phyloP scores from a whole-genome alignment of 2,113 vertebrate species.

The Syngnathus scovelli region DNA sequence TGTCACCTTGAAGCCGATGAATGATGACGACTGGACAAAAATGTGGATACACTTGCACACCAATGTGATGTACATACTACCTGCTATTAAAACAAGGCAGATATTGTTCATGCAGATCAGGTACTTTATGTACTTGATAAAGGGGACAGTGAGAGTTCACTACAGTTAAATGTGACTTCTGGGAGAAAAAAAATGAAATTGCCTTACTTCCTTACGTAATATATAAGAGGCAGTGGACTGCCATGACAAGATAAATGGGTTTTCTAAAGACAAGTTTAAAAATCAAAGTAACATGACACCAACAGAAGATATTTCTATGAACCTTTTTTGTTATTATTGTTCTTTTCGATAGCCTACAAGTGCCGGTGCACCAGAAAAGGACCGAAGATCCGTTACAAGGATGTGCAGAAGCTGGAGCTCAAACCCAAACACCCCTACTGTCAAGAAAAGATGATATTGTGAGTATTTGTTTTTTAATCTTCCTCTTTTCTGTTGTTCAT shows the following conservation, averaged over 20 bases:
- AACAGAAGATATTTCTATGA: not conserved
- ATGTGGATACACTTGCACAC: not conserved
- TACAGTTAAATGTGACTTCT: not conserved
- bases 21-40: not conserved
- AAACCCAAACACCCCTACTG: slow-evolving; percentile 96
- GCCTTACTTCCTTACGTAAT: too few relatives aligned
- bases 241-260: too few relatives aligned
- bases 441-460: slow-evolving; percentile 99
- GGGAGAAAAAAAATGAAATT: too few relatives aligned
- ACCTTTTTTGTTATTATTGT: not conserved
- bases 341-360: slow-evolving; percentile 80
- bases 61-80: not conserved
- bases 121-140: not conserved
- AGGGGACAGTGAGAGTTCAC: not conserved
- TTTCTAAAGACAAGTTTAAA: too few relatives aligned
- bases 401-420: slow-evolving; percentile 94
- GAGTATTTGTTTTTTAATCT: slow-evolving; percentile 56
- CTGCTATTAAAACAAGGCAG: not conserved
- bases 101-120: too few relatives aligned
- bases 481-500: not conserved
- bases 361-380: slow-evolving; percentile 96
- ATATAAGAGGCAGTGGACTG: too few relatives aligned
- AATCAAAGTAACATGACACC: not conserved
- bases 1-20: not conserved
- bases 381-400: slow-evolving; percentile 95